Base-by-base conservation (phyloP, 2,113 vertebrate genomes). In the Ptilorrhoa leucosticta region DNA sequence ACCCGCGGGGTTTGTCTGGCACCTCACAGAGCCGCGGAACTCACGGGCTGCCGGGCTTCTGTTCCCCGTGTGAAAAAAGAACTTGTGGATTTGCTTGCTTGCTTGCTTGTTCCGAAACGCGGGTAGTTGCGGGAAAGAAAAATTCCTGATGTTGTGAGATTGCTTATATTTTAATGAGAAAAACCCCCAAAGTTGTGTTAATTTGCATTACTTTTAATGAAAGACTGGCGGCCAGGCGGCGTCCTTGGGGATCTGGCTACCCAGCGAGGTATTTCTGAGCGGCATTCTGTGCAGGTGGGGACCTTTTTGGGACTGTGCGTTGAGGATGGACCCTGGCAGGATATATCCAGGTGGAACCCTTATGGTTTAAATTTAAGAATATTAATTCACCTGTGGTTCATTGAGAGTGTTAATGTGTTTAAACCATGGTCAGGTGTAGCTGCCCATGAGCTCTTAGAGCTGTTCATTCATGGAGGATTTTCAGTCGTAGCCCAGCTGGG, bases 261-360 rank as follows among this genome's bases (percentile, higher is more conserved):
- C 4, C 4, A 1, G 35, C 1, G 15, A 24, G 51, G 1, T 13
- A 0, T 40, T 47, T 8, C 14, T 3, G 33, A 31, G 3, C 12
- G 57, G 2, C 2, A 0, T 17, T 22, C 24, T 5, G 13, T 40
- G 63, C 40, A 39, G 86, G 64, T 77, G 61, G 3, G 39, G 44
- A 13, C 19, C 26, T 23, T 24, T 22, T 0, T 2, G 50, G 39
- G n/a, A 19, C 37, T 19, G 7, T 1, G 4, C 2, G 33, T 15
- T 26, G 70, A 20, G 70, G 39, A 45, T 9, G 61, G 26, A 48
- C 5, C 30, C 27, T 11, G 35, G 13, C 1, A 17, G 63, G 22
- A 13, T 6, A 1, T 28, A 4, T 2, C 31, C 40, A 3, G 7
- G 10, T 54, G 6, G 22, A 50, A 57, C 39, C 40, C 12, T 15